Evolutionary conservation across 2,888 invertebrate species (phyloP).

Genomic region (Lottia scabra): DNA sequence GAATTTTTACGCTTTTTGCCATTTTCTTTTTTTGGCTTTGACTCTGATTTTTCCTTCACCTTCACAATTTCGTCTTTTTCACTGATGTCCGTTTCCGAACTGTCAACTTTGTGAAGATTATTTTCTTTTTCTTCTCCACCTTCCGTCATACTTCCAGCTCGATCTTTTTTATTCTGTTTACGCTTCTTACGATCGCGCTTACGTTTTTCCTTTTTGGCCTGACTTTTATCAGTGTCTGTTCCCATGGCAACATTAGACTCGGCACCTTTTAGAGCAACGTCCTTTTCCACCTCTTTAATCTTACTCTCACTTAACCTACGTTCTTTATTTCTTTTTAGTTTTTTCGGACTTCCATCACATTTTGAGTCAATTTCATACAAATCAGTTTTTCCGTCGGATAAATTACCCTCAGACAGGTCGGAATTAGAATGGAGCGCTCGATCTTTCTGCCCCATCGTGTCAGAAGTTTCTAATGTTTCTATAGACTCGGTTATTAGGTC

Average conservation of each 20-base stretch:
- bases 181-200: background rate
- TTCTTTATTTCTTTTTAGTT: background rate
- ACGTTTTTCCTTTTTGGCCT: background rate
- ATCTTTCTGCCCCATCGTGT: background rate
- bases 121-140: background rate
- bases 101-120: background rate
- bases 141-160: background rate
- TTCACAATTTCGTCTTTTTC: background rate
- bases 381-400: background rate
- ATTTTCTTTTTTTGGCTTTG: background rate
- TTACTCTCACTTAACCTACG: background rate
- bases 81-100: background rate
- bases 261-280: background rate
- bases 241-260: background rate
- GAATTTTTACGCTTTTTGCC: no score
- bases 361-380: background rate
- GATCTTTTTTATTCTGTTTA: background rate
- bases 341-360: background rate
- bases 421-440: background rate
- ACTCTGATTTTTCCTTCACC: background rate
- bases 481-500: background rate
- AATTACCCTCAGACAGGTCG: background rate
- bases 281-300: background rate
- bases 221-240: background rate
- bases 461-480: background rate